Percentiles rank a stretch among this genome's conserved stretches.
Evolutionary conservation across 2,113 vertebrate genomes (phyloP).

Genomic region (Coryphaenoides rupestris): DNA sequence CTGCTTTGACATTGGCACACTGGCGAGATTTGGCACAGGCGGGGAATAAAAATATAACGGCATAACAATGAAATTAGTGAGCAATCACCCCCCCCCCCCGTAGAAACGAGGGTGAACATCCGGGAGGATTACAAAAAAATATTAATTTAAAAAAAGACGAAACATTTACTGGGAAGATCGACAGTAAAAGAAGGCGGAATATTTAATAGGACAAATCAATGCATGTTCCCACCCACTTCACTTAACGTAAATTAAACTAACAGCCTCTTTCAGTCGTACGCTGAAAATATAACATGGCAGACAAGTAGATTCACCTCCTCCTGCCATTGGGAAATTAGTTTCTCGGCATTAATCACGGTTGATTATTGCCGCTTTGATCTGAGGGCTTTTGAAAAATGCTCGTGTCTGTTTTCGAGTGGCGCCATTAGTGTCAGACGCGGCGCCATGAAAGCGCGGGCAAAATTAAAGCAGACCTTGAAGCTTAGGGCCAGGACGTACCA

Average conservation of each 20-base stretch:
- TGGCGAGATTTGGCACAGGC: neutral
- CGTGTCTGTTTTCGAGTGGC: neutral
- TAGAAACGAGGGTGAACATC: constrained; percentile 19
- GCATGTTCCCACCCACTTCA: constrained; percentile 9
- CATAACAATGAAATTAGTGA: constrained; percentile 21
- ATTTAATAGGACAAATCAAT: constrained; percentile 4
- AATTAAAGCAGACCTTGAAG: too few species aligned
- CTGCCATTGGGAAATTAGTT: constrained; percentile 38
- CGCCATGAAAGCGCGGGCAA: too few species aligned
- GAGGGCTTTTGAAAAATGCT: neutral
- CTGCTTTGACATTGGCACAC: constrained; percentile 17
- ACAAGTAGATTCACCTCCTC: constrained; percentile 14
- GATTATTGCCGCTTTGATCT: constrained; percentile 44
- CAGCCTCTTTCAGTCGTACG: neutral
- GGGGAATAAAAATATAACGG: constrained; percentile 19
- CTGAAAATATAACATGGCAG: constrained; percentile 7
- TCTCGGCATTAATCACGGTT: constrained; percentile 48
- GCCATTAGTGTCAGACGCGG: too few species aligned
- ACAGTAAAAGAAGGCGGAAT: constrained; percentile 21
- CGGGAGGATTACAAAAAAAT: too few species aligned
- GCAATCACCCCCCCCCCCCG: neutral
- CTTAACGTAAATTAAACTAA: constrained; percentile 31
- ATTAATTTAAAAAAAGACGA: too few species aligned
- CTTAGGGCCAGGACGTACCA: too few species aligned
- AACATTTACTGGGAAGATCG: too few species aligned